Conservation (phyloP, 2,888 invertebrate genomes). For the Torymus texanus region DNA sequence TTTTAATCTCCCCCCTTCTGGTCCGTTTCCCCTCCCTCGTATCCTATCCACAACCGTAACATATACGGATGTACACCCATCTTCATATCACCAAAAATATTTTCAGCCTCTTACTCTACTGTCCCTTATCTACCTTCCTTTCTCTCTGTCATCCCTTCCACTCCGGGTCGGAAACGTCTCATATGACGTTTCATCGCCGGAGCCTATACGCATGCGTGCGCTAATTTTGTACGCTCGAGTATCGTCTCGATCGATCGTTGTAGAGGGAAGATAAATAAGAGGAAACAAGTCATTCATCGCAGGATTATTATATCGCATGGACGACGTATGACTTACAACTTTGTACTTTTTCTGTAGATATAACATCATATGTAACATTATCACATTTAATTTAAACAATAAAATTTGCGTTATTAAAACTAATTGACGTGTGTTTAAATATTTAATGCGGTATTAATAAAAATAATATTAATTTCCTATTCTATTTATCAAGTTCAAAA, state of each 20-base stretch:
- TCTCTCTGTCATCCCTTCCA: constrained; percentile 3
- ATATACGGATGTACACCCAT: constrained; percentile 9
- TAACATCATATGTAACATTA: constrained; percentile 67
- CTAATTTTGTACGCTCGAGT: constrained; percentile 20
- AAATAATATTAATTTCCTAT: not conserved
- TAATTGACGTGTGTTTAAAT: constrained; percentile 28
- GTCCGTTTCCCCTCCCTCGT: not conserved
- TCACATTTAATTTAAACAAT: constrained; percentile 72
- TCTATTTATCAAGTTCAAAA: no score
- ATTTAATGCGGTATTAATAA: not conserved
- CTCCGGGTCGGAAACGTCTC: not conserved
- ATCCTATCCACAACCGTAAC: not conserved
- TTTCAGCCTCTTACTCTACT: constrained; percentile 11
- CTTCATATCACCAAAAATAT: constrained; percentile 23
- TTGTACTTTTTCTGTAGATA: constrained; percentile 75
- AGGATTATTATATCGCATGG: constrained; percentile 60
- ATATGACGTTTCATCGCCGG: no score
- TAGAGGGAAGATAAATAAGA: constrained; percentile 34
- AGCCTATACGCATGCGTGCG: no score
- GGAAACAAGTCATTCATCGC: constrained; percentile 58
- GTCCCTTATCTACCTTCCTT: constrained; percentile 9
- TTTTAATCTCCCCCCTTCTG: constrained; percentile 39
- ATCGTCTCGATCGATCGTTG: constrained; percentile 6
- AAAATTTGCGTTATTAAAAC: constrained; percentile 70
- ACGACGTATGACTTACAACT: constrained; percentile 69